Evolutionary conservation across 2,797 vertebrate species (phyloP), one percentile per base, ranked within the genome.

Genomic region (Smutsia temminckii): DNA sequence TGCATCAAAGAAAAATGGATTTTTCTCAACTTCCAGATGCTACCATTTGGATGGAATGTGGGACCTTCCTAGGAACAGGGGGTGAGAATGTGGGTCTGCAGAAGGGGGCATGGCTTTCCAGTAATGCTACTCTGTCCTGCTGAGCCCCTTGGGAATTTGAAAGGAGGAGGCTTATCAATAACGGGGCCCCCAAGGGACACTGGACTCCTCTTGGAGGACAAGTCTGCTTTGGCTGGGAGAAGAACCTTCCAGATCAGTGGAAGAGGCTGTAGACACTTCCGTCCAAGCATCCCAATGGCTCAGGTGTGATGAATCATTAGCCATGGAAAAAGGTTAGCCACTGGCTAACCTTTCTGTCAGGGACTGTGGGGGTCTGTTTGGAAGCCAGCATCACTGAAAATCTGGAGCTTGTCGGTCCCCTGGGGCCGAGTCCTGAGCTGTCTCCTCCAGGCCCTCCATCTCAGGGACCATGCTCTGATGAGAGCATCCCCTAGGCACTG

Each of bases 51-150:
- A 25, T 46, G 93, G 63, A 18, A 53, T 32, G 25, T 17, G 32
- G 84, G 46, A 49, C 20, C 25, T 78, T 59, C 49, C 66, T 18
- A 1, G 63, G 59, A 34, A 1, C 0, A 1, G 72, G 32, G 17
- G 59, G 29, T 63, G 80, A 79, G 29, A 10, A 8, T 3, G 8
- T 2, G 32, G 16, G 11, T 51, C 66, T 91, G n/a, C 3, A 2
- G 81, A 12, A 16, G 21, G 29, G 63, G 34, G 13, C 0, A 1
- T 8, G 23, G 64, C 17, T 69, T 83, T 63, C 2, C 10, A 87
- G 21, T 1, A 2, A 1, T 0, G n/a, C 23, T 3, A 0, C 20
- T 6, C 23, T 6, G 32, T 32, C 57, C 53, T 27, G 46, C n/a
- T 3, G 55, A 42, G 49, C 4, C 3, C 8, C 34, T 61, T 34